phyloP scores from a whole-genome alignment of 92 coral and sea anemone species.

The Porites rus region DNA sequence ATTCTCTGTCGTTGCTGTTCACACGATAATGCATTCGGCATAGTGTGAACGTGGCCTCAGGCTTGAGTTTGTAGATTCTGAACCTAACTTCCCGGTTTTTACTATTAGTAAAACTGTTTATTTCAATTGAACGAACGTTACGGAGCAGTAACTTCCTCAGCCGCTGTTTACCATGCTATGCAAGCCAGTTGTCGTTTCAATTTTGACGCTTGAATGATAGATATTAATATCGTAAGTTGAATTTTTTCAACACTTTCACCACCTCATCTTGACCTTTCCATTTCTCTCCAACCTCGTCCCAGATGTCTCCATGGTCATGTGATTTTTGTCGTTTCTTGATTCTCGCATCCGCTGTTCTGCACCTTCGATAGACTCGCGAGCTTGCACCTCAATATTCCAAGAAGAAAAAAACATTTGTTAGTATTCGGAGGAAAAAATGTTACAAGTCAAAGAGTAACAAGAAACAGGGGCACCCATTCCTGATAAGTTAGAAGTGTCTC shows the following conservation, averaged over 20 bases:
- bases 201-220: background rate
- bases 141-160: background rate
- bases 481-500: no score
- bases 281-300: conserved; percentile 80
- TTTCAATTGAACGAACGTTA: no score
- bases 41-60: no score
- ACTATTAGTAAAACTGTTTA: no score
- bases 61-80: no score
- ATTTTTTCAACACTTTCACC: conserved; percentile 68
- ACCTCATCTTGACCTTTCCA: conserved; percentile 87
- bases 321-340: conserved; percentile 54
- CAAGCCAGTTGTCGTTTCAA: no score
- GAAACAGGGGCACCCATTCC: no score
- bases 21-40: no score
- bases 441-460: no score
- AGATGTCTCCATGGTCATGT: conserved; percentile 62
- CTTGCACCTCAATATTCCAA: conserved; percentile 10
- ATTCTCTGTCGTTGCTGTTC: no score
- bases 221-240: conserved; percentile 79
- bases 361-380: background rate
- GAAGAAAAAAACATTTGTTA: background rate
- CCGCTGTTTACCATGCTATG: background rate
- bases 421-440: background rate
- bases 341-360: conserved; percentile 42
- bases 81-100: no score